Conservation (phyloP, 2,888 invertebrate genomes). For the Zaprionus obscuricornis region DNA sequence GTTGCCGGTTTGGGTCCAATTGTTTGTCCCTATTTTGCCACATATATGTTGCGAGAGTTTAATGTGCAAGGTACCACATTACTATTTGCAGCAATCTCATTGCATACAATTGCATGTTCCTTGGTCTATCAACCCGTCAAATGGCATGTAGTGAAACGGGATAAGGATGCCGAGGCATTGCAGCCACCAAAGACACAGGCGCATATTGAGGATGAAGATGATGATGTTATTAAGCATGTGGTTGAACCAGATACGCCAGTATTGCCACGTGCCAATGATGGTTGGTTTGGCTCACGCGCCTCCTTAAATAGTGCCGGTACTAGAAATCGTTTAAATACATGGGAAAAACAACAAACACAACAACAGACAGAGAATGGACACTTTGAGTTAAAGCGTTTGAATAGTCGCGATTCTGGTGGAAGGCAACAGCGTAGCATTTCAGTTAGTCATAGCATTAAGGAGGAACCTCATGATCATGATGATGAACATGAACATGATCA, state of each 20-base stretch:
- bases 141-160: constrained; percentile 87
- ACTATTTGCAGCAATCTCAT: constrained; percentile 87
- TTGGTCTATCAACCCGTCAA: constrained; percentile 89
- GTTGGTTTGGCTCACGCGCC: constrained; percentile 80
- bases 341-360: constrained; percentile 63
- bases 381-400: constrained; percentile 68
- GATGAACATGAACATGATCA: constrained; percentile 15
- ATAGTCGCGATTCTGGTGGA: constrained; percentile 52
- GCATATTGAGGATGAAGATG: constrained; percentile 84
- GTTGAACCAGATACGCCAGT: constrained; percentile 88
- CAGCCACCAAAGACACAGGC: constrained; percentile 60
- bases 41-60: constrained; percentile 86
- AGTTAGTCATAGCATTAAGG: constrained; percentile 73
- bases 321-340: constrained; percentile 66
- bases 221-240: constrained; percentile 86
- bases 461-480: constrained; percentile 59
- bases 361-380: constrained; percentile 46
- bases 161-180: constrained; percentile 63
- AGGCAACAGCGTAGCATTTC: constrained; percentile 72
- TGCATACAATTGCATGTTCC: constrained; percentile 88
- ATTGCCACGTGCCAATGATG: constrained; percentile 84
- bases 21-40: constrained; percentile 89
- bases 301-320: constrained; percentile 69
- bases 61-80: constrained; percentile 88
- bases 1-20: constrained; percentile 90